Base-by-base conservation (phyloP, 2,888 invertebrate genomes). In the Rhaphigaster nebulosa region DNA sequence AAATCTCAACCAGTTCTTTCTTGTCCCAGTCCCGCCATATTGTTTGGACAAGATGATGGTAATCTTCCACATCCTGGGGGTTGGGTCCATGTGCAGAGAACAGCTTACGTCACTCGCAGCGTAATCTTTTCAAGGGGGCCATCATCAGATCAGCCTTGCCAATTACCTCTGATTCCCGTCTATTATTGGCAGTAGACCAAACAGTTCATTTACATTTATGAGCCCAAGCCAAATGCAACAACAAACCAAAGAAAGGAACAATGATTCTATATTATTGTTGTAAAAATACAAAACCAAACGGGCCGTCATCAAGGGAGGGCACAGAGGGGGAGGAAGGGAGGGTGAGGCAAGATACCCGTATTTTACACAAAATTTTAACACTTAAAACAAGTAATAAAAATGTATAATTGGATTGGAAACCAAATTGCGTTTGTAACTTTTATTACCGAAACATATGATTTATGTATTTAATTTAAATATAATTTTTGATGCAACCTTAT, bases 61-160 rank as follows among this genome's bases (percentile, higher is more conserved):
- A 84, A 84, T 84, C 84, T 84, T 8, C 45, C n/a, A 84, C 13
- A 84, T 84, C 84, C 84, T 84, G 84, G 38, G 70, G 38, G 70
- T n/a, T 76, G 13, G 65, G 15, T 23, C 41, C 41, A 6, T 10
- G 0, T 4, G 1, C 38, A 34, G 6, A 26, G 38, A 80, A 20
- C 34, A 50, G 12, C 12, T 84, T 45, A 45, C 84, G 84, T 45
- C 84, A 84, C 20, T 26, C 23, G 5, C 12, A 41, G 23, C 38
- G 20, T 38, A 80, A 80, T 84, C 45, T 15, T 2, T 45, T 84
- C 45, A 84, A 84, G 3, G n/a, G n/a, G 84, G 26, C 26, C 41
- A 84, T 84, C 84, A 45, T 84, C 3, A 6, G 45, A 45, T 26
- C 84, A 45, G 45, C 13, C 84, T n/a, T 84, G 41, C 84, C 84